phyloP scores from a whole-genome alignment of 2,888 invertebrate genomes.

The Sphaeridia pumilis region DNA sequence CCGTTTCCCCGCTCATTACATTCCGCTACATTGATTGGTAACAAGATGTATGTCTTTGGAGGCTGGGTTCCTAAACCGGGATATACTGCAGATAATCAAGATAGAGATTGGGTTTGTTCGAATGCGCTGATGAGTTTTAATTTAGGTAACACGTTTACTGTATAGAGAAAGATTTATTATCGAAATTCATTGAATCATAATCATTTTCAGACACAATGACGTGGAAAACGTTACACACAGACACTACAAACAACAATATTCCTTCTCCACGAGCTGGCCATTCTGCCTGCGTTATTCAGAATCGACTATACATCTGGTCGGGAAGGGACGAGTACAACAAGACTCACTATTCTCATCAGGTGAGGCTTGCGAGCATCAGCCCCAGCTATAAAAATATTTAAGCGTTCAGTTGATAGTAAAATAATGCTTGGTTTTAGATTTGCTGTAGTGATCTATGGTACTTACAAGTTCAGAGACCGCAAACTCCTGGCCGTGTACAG shows the following conservation, averaged over 20 bases:
- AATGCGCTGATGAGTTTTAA: constrained; percentile 90
- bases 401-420: neutral
- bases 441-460: constrained; percentile 95
- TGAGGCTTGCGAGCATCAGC: too few species aligned
- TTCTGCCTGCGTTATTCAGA: constrained; percentile 90
- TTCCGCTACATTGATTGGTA: constrained; percentile 87
- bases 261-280: constrained; percentile 95
- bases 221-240: constrained; percentile 84
- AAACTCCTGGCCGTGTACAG: constrained; percentile 80
- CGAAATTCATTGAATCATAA: constrained; percentile 20
- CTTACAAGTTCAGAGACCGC: constrained; percentile 83
- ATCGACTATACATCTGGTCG: constrained; percentile 96
- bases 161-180: neutral
- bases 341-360: constrained; percentile 99
- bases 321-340: constrained; percentile 97
- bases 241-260: constrained; percentile 71
- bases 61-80: constrained; percentile 99
- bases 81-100: constrained; percentile 75
- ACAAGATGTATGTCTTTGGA: constrained; percentile 97
- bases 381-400: too few species aligned
- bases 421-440: constrained; percentile 45
- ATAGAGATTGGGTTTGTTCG: constrained; percentile 99
- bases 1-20: constrained; percentile 93
- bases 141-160: constrained; percentile 47
- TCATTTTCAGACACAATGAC: constrained; percentile 59